phyloP scores from a whole-genome alignment of 2,113 vertebrate genomes.

The Diphyllodes magnificus region DNA sequence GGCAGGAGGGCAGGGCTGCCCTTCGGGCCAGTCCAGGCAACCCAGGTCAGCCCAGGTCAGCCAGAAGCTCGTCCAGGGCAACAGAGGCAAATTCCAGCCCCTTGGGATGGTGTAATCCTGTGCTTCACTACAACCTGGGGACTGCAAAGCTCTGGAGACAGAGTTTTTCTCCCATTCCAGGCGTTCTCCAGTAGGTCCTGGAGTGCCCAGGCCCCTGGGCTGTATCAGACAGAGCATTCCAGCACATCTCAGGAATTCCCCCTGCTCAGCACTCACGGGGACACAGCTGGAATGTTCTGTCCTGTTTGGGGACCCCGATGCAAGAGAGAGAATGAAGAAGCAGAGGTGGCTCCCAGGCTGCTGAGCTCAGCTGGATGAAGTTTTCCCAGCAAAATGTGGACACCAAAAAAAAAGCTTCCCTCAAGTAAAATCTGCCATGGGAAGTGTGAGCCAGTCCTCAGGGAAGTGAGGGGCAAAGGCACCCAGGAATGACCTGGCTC shows the following conservation, averaged over 20 bases:
- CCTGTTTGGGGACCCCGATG: too few relatives aligned
- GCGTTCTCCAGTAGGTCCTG: neutral
- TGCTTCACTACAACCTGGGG: fast-evolving
- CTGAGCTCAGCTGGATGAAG: neutral
- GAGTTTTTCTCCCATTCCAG: neutral
- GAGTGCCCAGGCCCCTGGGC: neutral
- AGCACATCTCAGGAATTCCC: neutral
- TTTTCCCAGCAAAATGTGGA: neutral
- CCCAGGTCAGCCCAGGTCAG: neutral
- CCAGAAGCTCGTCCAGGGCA: neutral
- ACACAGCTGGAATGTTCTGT: neutral
- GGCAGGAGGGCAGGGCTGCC: neutral
- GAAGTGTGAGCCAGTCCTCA: neutral
- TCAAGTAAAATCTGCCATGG: neutral
- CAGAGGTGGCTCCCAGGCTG: neutral
- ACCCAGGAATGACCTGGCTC: neutral
- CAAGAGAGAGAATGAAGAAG: neutral
- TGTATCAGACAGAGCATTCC: neutral
- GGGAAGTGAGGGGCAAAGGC: neutral
- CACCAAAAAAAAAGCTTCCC: neutral
- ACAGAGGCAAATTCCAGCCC: neutral
- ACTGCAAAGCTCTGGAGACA: neutral
- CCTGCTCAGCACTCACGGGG: neutral
- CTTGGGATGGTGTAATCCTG: neutral
- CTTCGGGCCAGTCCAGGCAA: fast-evolving